phyloP scores from a whole-genome alignment of 2,888 invertebrate genomes.

The Cheilosia urbana region DNA sequence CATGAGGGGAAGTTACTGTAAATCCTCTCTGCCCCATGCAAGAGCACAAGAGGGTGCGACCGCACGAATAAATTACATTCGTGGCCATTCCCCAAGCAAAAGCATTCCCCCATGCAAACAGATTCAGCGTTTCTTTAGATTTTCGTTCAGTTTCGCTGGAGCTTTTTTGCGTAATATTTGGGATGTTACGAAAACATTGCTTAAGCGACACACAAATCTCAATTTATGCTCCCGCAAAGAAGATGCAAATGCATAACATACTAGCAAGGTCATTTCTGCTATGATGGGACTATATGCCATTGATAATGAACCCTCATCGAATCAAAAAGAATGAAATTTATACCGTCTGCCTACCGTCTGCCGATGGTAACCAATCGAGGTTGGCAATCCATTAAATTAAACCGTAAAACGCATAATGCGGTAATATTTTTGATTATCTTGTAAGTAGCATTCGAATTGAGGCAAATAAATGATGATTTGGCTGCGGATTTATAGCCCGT shows the following conservation, averaged over 20 bases:
- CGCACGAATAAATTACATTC: neutral
- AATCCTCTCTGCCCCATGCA: neutral
- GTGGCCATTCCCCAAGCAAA: slow-evolving; percentile 24
- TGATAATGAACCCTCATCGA: slow-evolving; percentile 44
- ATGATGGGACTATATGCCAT: slow-evolving; percentile 2
- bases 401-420: slow-evolving; percentile 2
- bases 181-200: slow-evolving; percentile 22
- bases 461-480: neutral
- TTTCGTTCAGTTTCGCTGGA: slow-evolving; percentile 24
- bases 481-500: no score
- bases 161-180: slow-evolving; percentile 22
- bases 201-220: slow-evolving; percentile 6
- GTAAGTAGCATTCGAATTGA: neutral
- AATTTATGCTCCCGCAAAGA: slow-evolving; percentile 32
- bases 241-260: slow-evolving; percentile 60
- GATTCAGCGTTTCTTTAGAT: slow-evolving; percentile 48
- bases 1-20: neutral
- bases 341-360: slow-evolving; percentile 29
- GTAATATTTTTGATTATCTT: neutral
- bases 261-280: slow-evolving; percentile 49
- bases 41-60: neutral
- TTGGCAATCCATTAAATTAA: slow-evolving; percentile 25
- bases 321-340: slow-evolving; percentile 23
- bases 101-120: slow-evolving; percentile 23
- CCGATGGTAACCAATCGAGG: slow-evolving; percentile 14